Percentiles rank a stretch among this genome's conserved stretches.
Conservation (phyloP, 2,113 vertebrate species). For the Pterophyllum scalare region DNA sequence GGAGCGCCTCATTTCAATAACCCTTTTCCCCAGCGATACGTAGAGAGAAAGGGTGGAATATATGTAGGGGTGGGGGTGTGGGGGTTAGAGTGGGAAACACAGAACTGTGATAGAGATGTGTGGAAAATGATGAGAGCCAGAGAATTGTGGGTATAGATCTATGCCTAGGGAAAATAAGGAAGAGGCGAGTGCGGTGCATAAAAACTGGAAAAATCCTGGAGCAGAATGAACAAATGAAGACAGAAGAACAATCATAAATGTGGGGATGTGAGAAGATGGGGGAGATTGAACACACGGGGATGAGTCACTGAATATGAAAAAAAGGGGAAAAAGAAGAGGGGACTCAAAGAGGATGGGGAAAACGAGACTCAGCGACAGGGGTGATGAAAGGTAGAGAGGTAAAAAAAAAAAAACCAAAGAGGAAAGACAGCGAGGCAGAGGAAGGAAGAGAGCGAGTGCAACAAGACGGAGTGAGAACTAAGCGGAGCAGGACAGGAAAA, state of each 20-base stretch:
- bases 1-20: slow-evolving; percentile 56
- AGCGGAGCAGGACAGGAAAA: slow-evolving; percentile 25
- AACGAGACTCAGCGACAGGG: slow-evolving; percentile 8
- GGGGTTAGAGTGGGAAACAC: too few relatives aligned
- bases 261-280: slow-evolving; percentile 24
- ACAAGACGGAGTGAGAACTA: neutral
- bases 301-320: slow-evolving; percentile 15
- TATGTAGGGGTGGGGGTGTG: neutral
- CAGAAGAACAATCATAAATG: slow-evolving; percentile 35
- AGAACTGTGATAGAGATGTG: too few relatives aligned
- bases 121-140: slow-evolving; percentile 5
- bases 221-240: slow-evolving; percentile 48
- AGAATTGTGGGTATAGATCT: slow-evolving; percentile 12
- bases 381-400: slow-evolving; percentile 46
- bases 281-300: slow-evolving; percentile 23
- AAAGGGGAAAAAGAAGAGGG: neutral
- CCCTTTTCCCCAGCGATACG: slow-evolving; percentile 37
- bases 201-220: slow-evolving; percentile 36
- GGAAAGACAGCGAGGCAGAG: neutral
- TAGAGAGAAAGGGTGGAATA: slow-evolving; percentile 27
- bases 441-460: neutral
- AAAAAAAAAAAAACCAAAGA: neutral
- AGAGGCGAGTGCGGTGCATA: slow-evolving; percentile 30
- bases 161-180: slow-evolving; percentile 34
- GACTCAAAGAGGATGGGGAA: slow-evolving; percentile 20